Base-by-base conservation (phyloP, 2,888 invertebrate species). In the Sinopyrophorus schimmeli region DNA sequence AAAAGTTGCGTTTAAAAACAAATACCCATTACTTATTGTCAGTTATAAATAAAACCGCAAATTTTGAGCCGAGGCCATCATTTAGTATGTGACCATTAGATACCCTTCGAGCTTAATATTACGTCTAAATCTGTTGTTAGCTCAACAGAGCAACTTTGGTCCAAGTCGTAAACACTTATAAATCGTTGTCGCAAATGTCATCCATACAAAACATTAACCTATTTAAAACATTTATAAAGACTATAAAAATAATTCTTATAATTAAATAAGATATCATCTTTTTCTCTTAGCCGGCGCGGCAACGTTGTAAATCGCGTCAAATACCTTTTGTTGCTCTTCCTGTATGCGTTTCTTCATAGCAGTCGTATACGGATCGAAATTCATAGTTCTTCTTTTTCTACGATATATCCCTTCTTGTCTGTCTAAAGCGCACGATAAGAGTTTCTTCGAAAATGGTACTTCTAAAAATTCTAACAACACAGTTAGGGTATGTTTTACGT, bases 301-400 rank as follows among this genome's bases (percentile, higher is more conserved):
- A 35, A 69, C 61, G 40, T 65, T 70, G 53, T 72, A 71, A 40
- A 77, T 75, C 38, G 76, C 71, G 21, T 74, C 71, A 63, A 78
- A 80, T 12, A 82, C 78, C 34, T 72, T 71, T 44, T 75, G 69
- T 54, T 78, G 76, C 50, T 77, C 77, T 11, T 66, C 66, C 35
- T 76, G 70, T 14, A 82, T 64, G 50, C 72, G 69, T 27, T 66
- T 77, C 38, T 73, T 79, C 87, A 89, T 86, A 7, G 78, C 74
- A 0, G 76, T 68, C 0, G 84, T 82, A 68, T 80, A 89, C 0
- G 88, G 88, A 59, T 89, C 86, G 61, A 88, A 87, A 61, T 80
- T 77, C 37, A 81, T 69, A 11, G 80, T 74, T 44, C 84, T 80
- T 62, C 82, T 83, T 62, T 81, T 82, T 3, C 89, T 74, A 47